Evolutionary conservation across 2,797 vertebrate genomes (phyloP), one percentile per base, ranked within the genome.

Genomic region (Diglossa cyanea): DNA sequence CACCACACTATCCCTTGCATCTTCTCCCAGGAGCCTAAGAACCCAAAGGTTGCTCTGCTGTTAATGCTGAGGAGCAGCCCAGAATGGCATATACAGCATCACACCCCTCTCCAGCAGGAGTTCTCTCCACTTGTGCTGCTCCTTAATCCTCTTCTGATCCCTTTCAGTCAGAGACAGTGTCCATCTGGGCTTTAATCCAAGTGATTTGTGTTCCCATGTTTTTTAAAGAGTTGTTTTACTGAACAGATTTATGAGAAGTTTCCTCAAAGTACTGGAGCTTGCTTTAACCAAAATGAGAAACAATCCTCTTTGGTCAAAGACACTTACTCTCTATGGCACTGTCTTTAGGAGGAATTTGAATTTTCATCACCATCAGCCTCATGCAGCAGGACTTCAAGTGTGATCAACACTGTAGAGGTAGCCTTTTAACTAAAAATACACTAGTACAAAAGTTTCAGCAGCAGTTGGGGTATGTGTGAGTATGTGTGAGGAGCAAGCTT

Each of bases 161-260:
- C 1, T 24, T 67, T 80, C 72, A 58, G 77, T 25, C 73, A 61
- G 76, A 86, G 67, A 79, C 35, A 0, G 42, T 19, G 39, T 86
- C 57, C 71, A 71, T 71, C 57, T 61, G 84, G 84, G 71, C 50
- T 74, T 82, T 85, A 94, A 94, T 67, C 47, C 48, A 85, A 71
- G 40, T 15, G 31, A 82, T 45, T 72, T 31, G 30, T 28, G 24
- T 40, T 66, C 51, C 35, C 8, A 3, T 67, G 30, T 71, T 82
- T 67, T 57, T 72, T 40, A 37, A 44, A 47, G 13, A 30, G 30
- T 54, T 77, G 28, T 23, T 88, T 92, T 87, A 77, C n/a, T 21
- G 26, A 88, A 47, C 31, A 72, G 67, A 68, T 58, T 85, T 44
- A 86, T 17, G 17, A 83, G 28, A 92, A 62, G 50, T 80, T 95